Base-by-base conservation (phyloP, 1,140 invertebrate species). In the Archivesica marissinica region DNA sequence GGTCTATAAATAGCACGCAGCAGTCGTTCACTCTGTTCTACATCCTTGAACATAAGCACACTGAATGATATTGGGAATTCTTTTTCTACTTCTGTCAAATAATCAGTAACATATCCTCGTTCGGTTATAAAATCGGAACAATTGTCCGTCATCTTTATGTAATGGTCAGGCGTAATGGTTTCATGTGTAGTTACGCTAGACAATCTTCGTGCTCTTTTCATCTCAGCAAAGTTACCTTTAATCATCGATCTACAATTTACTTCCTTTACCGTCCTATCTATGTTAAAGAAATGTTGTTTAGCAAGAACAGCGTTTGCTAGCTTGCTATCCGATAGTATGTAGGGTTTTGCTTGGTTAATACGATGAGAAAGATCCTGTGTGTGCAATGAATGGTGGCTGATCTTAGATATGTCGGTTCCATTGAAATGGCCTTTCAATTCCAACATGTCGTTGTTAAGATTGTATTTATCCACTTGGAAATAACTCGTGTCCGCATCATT, bases 1-100 rank as follows among this genome's bases (percentile, higher is more conserved):
- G 93, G 93, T 17, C 92, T 86, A 66, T 93, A 94, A 23, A 94
- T 90, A 0, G 90, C 88, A 17, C 88, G 66, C 0, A 93, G 68
- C 13, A 93, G 75, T n/a, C 82, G 77, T 64, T 92, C 91, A 13
- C 92, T 84, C 83, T 93, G 91, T 41, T 88, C 87, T 0, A 91
- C 56, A 33, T 90, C 87, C 52, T 90, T 90, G 66, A 88, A 91
- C 3, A 92, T 86, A 0, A 93, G 33, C 9, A 92, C 23, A 72
- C 89, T 90, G 80, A 88, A 93, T 1, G 93, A 91, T 4, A 93
- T 88, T 4, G 89, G 89, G 61, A 91, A 93, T 44, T 88, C 52
- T 15, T 86, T 64, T 41, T 92, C 91, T 61, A 87, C 81, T 13
- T 81, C 35, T 0, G 85, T 87, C 25, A 90, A 66, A 0, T 80